Percentiles rank a stretch among this genome's conserved stretches.
phyloP scores from a whole-genome alignment of 2,797 vertebrate species.

The Phaenicophaeus curvirostris region DNA sequence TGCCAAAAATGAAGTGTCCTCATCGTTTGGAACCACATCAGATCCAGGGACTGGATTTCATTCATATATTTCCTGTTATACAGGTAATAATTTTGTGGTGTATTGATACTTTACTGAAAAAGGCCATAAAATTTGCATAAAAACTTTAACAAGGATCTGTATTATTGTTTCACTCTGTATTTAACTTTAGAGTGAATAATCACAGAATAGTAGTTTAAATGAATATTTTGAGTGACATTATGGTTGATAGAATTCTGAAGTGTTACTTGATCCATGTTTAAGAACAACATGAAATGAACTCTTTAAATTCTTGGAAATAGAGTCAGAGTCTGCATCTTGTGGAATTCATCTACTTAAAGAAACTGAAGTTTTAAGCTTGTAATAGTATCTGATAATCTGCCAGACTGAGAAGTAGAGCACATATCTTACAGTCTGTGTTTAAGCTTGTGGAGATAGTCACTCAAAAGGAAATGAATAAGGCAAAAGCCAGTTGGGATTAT shows the following conservation, averaged over 20 bases:
- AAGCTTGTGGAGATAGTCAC: background rate
- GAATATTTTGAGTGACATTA: background rate
- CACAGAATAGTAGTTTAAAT: background rate
- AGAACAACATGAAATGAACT: background rate
- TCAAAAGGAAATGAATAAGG: background rate
- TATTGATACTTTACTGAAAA: background rate
- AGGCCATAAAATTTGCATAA: background rate
- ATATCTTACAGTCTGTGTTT: background rate
- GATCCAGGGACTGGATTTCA: conserved; percentile 97
- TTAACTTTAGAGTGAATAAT: background rate
- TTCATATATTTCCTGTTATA: conserved; percentile 96
- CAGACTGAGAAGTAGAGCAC: background rate
- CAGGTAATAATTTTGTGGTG: conserved; percentile 80
- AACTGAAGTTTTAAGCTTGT: background rate
- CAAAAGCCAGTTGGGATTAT: background rate
- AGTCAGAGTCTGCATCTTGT: background rate
- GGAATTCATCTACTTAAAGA: background rate
- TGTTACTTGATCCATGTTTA: background rate
- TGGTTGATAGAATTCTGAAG: background rate
- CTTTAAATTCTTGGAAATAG: background rate
- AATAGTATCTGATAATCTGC: background rate
- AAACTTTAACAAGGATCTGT: background rate
- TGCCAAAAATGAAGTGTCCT: conserved; percentile 98
- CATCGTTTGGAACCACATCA: conserved; percentile 97
- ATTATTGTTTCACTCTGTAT: background rate